Evolutionary conservation across 2,797 vertebrate genomes (phyloP).

Genomic region (Acestrorhynchus altus): DNA sequence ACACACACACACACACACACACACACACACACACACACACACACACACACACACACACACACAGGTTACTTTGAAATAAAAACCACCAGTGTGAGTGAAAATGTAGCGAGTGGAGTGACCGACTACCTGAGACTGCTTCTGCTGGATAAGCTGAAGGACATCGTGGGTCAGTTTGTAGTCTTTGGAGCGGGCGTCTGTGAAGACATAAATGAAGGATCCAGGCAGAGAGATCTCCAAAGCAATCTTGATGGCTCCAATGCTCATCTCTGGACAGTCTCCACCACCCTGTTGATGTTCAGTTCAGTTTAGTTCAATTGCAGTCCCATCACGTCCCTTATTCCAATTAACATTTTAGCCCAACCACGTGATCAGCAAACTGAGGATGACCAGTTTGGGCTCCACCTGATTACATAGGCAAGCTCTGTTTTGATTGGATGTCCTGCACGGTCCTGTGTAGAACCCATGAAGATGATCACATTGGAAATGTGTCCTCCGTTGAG

Average conservation of each 20-base stretch:
- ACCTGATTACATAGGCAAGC: too few relatives aligned
- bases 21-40: slow-evolving; percentile 79
- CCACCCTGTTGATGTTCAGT: slow-evolving; percentile 82
- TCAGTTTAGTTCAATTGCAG: neutral
- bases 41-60: slow-evolving; percentile 43
- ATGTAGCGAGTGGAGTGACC: neutral
- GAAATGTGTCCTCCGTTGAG: too few relatives aligned
- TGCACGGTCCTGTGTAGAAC: too few relatives aligned
- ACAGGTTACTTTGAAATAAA: slow-evolving; percentile 10
- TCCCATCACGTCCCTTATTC: too few relatives aligned
- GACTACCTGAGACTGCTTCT: slow-evolving; percentile 98
- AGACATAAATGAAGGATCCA: slow-evolving; percentile 96
- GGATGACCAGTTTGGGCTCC: too few relatives aligned
- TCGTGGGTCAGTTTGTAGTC: slow-evolving; percentile 93
- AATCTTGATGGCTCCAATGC: slow-evolving; percentile 97
- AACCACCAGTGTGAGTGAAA: neutral
- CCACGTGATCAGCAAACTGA: too few relatives aligned
- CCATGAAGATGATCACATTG: too few relatives aligned
- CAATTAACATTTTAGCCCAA: too few relatives aligned
- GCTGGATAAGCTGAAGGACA: slow-evolving; percentile 96
- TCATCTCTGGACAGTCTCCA: slow-evolving; percentile 99
- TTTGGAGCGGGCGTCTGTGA: slow-evolving; percentile 97
- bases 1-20: slow-evolving; percentile 35
- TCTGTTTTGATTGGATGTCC: too few relatives aligned
- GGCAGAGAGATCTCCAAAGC: slow-evolving; percentile 97